Evolutionary conservation across 2,888 invertebrate species (phyloP), one percentile per base, ranked within the genome.

Genomic region (Mythimna ferrago): DNA sequence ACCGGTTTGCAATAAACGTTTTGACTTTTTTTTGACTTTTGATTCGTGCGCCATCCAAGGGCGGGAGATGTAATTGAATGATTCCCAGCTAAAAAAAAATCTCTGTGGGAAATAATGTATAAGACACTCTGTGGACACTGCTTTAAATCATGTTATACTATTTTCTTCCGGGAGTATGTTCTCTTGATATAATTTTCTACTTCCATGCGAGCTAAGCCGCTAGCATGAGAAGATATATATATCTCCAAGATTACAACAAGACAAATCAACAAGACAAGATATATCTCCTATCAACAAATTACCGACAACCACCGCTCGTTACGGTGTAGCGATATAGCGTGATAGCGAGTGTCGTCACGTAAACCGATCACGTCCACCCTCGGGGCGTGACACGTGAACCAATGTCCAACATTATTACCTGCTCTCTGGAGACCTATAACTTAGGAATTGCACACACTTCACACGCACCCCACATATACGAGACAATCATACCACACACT

Each of bases 321-420:
- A 26, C 54, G 53, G 60, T 76, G 68, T 68, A 66, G 73, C 70
- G 57, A 41, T n/a, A 63, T 32, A 11, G 6, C 21, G 53, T 58
- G 71, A 58, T 65, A 62, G 57, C 48, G 4, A 53, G 41, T 51
- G 53, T 78, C 74, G 54, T 76, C 72, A 56, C 19, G 66, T 26
- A 85, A 73, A 69, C 88, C 54, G 81, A 74, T 90, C 92, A 92
- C 92, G 91, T 87, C 44, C 78, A 48, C 64, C 66, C 70, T 61
- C 67, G 73, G 82, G 76, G 71, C 51, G 70, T 73, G 51, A 75
- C 69, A 87, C 87, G 86, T 84, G 87, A 82, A 86, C 85, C 89
- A 87, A 88, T 89, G 89, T 88, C 88, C 84, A 71, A 86, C 86
- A 85, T 85, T 88, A 89, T 91, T 89, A 89, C 78, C 71, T 48